Base-by-base conservation (phyloP, 2,888 invertebrate genomes). In the Alcis repandata region DNA sequence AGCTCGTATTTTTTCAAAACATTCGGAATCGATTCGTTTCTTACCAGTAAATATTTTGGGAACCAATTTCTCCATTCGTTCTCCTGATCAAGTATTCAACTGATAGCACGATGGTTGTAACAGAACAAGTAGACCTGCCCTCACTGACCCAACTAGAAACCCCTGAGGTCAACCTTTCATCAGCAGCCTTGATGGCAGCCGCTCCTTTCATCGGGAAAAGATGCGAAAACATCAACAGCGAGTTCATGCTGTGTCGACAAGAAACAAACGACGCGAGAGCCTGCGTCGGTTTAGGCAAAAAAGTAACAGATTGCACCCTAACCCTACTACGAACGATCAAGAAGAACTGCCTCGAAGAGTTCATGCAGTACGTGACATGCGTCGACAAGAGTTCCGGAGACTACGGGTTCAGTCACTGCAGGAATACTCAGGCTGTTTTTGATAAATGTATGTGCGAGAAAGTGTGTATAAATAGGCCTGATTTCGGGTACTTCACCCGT, bases 171-270 rank as follows among this genome's bases (percentile, higher is more conserved):
- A 95, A 97, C 77, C 79, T 99, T 41, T 97, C 98, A 2, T 95
- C 96, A 2, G 95, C 98, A 9, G 96, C 96, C 52, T 93, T 99
- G 22, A 95, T 97, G 84, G 96, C 98, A 17, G 98, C 97, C 0
- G 96, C 97, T 13, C 96, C 97, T 76, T 98, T 98, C 88, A 91
- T 99, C 77, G 99, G 98, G 71, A 98, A 98, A 89, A 95, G 95
- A 77, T 99, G 99, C 89, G 98, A 99, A 91, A 88, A 92, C 59
- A 93, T 96, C 75, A 98, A 98, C 91, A 98, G 98, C 96, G 99
- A 99, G 89, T 99, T 97, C 84, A 96, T 98, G 95, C 90, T 99
- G 45, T 99, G 99, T 77, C 95, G 96, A n/a, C 82, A 93, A 22
- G 98, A 98, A 87, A 89, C 95, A 41, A 89, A 95, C 8, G 99